These are phyloP conservation scores for Chascanopsetta lugubris DNA, from an alignment of 2,113 vertebrate genomes.

Conservation along the genomic window DNA sequence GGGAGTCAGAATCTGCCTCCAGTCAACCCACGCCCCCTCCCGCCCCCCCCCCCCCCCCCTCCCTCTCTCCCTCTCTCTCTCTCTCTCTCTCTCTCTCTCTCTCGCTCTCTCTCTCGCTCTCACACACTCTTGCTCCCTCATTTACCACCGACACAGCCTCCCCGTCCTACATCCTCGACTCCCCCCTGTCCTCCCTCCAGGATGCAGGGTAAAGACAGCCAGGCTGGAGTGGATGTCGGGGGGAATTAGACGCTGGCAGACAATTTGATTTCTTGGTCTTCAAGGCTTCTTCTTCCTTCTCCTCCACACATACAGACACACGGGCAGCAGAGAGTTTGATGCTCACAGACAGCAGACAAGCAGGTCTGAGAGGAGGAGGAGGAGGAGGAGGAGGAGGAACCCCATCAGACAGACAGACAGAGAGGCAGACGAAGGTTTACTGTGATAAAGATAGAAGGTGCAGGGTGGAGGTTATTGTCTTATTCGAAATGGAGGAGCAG, in stretches of 20 bases:
- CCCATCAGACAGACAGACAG: slow-evolving; percentile 19
- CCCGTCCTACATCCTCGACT: slow-evolving; percentile 5
- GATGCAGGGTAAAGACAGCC: slow-evolving; percentile 64
- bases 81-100: slow-evolving; percentile 1
- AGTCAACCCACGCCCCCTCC: slow-evolving; percentile 48
- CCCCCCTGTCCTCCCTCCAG: slow-evolving; percentile 54
- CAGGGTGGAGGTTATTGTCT: slow-evolving; percentile 10
- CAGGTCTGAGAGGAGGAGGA: slow-evolving; percentile 20
- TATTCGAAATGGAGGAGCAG: slow-evolving; percentile 3
- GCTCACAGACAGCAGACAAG: slow-evolving; percentile 34
- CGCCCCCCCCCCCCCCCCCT: slow-evolving; percentile 12
- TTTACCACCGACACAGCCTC: slow-evolving; percentile 35
- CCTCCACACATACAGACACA: slow-evolving; percentile 10
- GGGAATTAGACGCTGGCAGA: slow-evolving; percentile 78
- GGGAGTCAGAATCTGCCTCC: slow-evolving; percentile 55
- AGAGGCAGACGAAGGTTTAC: slow-evolving; percentile 5
- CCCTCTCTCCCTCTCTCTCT: neutral
- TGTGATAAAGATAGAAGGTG: neutral
- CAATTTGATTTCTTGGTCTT: slow-evolving; percentile 80
- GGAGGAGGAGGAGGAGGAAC: slow-evolving; percentile 17
- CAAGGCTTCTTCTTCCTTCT: slow-evolving; percentile 77
- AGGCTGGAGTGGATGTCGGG: slow-evolving; percentile 72
- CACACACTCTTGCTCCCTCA: slow-evolving; percentile 24
- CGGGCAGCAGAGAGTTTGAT: slow-evolving; percentile 29
- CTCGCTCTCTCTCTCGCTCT: slow-evolving; percentile 16